phyloP scores from a whole-genome alignment of 2,888 invertebrate genomes.

The Lepetodrilus schrolli region DNA sequence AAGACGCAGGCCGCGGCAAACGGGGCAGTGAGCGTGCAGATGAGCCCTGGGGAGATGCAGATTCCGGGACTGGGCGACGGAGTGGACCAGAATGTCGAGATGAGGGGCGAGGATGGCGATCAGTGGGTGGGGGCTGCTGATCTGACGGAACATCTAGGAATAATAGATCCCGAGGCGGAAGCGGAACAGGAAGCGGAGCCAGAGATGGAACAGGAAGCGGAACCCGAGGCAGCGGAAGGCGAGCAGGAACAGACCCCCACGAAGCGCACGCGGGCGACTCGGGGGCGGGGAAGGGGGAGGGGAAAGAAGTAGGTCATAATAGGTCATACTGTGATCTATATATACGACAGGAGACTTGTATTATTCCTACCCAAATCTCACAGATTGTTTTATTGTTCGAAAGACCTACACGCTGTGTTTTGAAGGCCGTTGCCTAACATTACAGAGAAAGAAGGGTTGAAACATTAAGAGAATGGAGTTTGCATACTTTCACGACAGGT shows the following conservation, averaged over 20 bases:
- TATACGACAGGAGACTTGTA: no score
- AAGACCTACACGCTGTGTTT: no score
- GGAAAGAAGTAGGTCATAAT: conserved; percentile 2
- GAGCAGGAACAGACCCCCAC: background rate
- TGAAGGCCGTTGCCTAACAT: no score
- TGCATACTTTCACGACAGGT: no score
- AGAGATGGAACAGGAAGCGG: background rate
- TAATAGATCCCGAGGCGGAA: background rate
- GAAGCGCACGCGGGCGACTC: background rate
- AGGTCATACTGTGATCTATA: no score
- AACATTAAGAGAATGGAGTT: no score
- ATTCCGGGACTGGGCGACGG: background rate
- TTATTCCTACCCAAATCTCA: no score
- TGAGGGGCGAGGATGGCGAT: background rate
- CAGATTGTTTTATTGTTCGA: no score
- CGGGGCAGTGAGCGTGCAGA: background rate
- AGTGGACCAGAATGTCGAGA: background rate
- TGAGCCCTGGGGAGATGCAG: background rate
- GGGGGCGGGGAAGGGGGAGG: background rate
- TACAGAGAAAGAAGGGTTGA: no score
- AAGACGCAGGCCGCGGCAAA: background rate
- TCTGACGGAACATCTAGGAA: background rate
- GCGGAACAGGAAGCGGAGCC: background rate
- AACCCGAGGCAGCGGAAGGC: background rate
- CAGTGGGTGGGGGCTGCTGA: background rate